Conservation (phyloP, 2,113 vertebrate genomes). For the Hirundichthys speculiger region DNA sequence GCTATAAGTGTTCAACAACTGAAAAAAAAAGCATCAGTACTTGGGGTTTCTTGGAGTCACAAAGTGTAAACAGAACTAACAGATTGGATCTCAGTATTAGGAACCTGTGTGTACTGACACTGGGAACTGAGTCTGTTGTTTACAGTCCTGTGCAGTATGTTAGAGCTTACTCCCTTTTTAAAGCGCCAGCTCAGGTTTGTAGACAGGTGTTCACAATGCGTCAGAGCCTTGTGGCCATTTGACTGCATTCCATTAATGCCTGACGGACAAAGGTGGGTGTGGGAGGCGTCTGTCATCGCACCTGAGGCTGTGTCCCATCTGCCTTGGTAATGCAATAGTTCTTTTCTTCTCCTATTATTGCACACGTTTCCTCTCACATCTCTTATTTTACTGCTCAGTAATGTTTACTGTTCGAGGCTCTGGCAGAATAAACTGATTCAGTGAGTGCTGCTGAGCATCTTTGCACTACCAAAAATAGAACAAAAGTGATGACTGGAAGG, state of each 20-base stretch:
- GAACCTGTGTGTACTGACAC: neutral
- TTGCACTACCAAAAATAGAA: conserved; percentile 29
- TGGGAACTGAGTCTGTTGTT: neutral
- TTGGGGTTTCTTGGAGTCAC: no score
- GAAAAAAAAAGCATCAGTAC: no score
- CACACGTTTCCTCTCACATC: neutral
- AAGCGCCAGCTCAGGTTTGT: conserved; percentile 2
- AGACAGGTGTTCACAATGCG: neutral
- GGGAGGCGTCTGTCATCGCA: conserved; percentile 4
- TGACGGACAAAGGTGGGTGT: conserved; percentile 18
- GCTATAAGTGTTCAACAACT: no score
- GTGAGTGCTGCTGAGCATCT: conserved; percentile 2
- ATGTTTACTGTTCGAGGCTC: conserved; percentile 20
- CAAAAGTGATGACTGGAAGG: conserved; percentile 26
- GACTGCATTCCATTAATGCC: conserved; percentile 37
- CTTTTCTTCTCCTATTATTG: neutral
- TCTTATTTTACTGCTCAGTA: neutral
- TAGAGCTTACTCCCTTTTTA: neutral
- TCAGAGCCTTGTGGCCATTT: conserved; percentile 10
- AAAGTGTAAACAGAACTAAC: no score
- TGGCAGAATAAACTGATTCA: conserved; percentile 10
- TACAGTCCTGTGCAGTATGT: neutral
- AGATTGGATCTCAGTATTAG: neutral
- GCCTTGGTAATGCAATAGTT: conserved; percentile 25
- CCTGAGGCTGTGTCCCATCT: neutral